phyloP scores from a whole-genome alignment of 2,113 vertebrate species.

The Zosterops lateralis region DNA sequence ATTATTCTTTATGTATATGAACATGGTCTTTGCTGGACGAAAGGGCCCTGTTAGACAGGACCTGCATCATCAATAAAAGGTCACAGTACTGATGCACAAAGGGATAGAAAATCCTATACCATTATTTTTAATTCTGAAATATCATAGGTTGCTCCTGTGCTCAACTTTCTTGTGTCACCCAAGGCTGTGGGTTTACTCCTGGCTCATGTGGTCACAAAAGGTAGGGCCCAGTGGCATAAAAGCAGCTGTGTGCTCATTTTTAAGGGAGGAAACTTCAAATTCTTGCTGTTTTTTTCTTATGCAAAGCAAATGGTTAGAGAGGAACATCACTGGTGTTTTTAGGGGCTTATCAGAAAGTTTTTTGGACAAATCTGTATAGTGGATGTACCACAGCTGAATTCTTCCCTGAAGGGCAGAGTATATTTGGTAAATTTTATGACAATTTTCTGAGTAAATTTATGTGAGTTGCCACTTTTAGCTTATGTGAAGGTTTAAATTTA shows the following conservation, averaged over 20 bases:
- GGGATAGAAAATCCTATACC: neutral
- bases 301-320: neutral
- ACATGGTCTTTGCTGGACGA: neutral
- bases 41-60: neutral
- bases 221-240: neutral
- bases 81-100: neutral
- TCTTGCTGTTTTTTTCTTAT: neutral
- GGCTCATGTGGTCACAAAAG: neutral
- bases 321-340: neutral
- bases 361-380: neutral
- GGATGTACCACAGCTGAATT: neutral
- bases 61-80: neutral
- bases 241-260: neutral
- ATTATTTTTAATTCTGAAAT: neutral
- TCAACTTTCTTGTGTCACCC: neutral
- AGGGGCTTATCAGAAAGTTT: neutral
- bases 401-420: neutral
- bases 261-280: neutral
- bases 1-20: slow-evolving; percentile 14
- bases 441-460: neutral
- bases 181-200: neutral
- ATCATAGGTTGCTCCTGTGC: neutral
- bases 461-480: neutral
- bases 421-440: neutral
- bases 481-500: neutral